A percentile compares a stretch with the other conserved stretches of the same genome.
Conservation (phyloP, 2,797 vertebrate species). For the Scarus forsteni region DNA sequence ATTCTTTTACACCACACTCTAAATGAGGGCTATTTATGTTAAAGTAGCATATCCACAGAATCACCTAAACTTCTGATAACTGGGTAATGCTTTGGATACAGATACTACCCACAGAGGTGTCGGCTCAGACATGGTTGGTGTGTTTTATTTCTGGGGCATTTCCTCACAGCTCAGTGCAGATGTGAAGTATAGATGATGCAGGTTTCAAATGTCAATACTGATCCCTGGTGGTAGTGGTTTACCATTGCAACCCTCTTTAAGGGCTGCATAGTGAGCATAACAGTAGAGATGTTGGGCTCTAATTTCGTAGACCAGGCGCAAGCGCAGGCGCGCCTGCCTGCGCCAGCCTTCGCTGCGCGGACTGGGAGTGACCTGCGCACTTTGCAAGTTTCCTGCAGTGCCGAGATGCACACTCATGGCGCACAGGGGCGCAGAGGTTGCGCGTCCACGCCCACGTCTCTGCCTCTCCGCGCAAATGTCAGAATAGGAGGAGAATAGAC, state of each 20-base stretch:
- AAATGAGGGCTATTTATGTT: not conserved
- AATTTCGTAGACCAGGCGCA: too few species aligned
- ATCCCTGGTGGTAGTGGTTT: constrained; percentile 60
- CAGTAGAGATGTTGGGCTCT: constrained; percentile 13
- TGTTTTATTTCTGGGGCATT: constrained; percentile 17
- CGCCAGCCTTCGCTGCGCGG: too few species aligned
- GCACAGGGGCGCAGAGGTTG: too few species aligned
- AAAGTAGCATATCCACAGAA: constrained; percentile 7
- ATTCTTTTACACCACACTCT: constrained; percentile 31
- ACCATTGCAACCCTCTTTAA: constrained; percentile 33
- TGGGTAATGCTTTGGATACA: constrained; percentile 23
- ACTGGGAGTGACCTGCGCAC: too few species aligned
- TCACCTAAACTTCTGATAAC: constrained; percentile 14
- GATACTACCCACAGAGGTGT: constrained; percentile 16
- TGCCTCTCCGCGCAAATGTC: too few species aligned
- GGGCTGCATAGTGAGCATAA: constrained; percentile 24
- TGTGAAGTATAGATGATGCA: not conserved
- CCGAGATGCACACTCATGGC: too few species aligned
- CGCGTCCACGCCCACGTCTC: too few species aligned
- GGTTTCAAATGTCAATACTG: constrained; percentile 65
- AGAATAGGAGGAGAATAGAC: too few species aligned
- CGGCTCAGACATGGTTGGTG: constrained; percentile 30
- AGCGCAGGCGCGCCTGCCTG: too few species aligned
- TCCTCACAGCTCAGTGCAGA: constrained; percentile 32
- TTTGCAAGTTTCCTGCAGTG: too few species aligned